Evolutionary conservation across 1,140 invertebrate species (phyloP), one percentile per base, ranked within the genome.

Genomic region (Araneus ventricosus): DNA sequence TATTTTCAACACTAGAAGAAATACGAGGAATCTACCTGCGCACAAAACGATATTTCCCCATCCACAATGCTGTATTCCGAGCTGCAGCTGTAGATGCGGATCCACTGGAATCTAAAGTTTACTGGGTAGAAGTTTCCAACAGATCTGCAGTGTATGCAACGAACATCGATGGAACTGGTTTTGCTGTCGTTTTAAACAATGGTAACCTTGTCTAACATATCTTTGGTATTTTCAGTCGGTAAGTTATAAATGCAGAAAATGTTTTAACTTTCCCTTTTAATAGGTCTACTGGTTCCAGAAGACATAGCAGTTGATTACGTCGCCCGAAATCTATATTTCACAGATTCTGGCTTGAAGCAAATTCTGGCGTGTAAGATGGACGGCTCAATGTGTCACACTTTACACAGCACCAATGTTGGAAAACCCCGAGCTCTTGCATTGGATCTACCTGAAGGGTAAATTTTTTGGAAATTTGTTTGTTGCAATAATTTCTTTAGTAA

Each of bases 11-110:
- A 6, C 34, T 79, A 27, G 10, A 88, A 24, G 92, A 91, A 27
- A 95, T 94, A 37, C 84, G 93, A 59, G 93, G 27, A 6, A 37
- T 94, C 4, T 86, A 86, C 24, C 24, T 94, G 10, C 88, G 93
- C 75, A 61, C 91, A 4, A 84, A 79, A 52, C 27, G 85, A 17
- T 88, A 88, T 41, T 93, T 93, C 61, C 70, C 39, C 2, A 27
- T 93, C 20, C 61, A 75, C 4, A 93, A 93, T 79, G 85, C 91
- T 41, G 41, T 86, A 20, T 24, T 41, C 45, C 61, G 59, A 39
- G 24, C 97, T 94, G 96, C 97, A 20, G 97, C 97, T 1, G 96
- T 98, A 0, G 95, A 96, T 8, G 96, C 96, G 93, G 97, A 98
- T 94, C 96, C 90, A 4, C 1, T 82, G 22, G 90, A 96, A 0